Percentiles rank a stretch among this genome's conserved stretches.
These are phyloP conservation scores for Trichacis sp. DNA, from an alignment of 2,888 invertebrate species.

Conservation along the genomic window DNA sequence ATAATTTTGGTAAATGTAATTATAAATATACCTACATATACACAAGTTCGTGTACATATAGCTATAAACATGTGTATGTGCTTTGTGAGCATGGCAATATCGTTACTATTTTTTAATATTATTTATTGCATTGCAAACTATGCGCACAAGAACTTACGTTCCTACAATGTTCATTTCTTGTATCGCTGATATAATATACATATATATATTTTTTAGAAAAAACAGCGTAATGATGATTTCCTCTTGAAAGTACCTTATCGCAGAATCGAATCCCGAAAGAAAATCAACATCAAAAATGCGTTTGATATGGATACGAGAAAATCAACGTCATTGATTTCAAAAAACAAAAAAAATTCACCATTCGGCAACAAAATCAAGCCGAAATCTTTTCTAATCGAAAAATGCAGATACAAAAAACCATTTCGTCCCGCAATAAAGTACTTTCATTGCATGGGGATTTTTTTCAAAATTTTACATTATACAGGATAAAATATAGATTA, in stretches of 20 bases:
- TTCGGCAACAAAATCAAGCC: neutral
- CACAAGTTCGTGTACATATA: neutral
- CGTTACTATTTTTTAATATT: slow-evolving; percentile 45
- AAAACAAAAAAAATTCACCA: no score
- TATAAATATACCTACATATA: slow-evolving; percentile 43
- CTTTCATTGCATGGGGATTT: slow-evolving; percentile 64
- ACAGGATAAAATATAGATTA: slow-evolving; percentile 59
- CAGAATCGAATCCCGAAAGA: slow-evolving; percentile 55
- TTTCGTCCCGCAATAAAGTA: slow-evolving; percentile 61
- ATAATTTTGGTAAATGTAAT: slow-evolving; percentile 61
- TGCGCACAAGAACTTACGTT: slow-evolving; percentile 62
- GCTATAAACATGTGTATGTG: slow-evolving; percentile 42
- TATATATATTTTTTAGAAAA: slow-evolving; percentile 45
- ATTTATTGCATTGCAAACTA: slow-evolving; percentile 66
- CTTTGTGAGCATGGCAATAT: slow-evolving; percentile 68
- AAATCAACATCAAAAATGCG: slow-evolving; percentile 59
- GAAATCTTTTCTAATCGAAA: neutral
- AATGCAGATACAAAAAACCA: slow-evolving; percentile 3
- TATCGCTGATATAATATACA: no score
- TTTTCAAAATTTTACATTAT: slow-evolving; percentile 45
- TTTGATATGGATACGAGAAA: slow-evolving; percentile 57
- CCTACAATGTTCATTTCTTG: slow-evolving; percentile 39
- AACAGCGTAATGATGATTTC: slow-evolving; percentile 51
- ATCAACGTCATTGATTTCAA: no score
- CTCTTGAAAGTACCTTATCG: slow-evolving; percentile 60